A percentile compares a stretch with the other conserved stretches of the same genome.
Evolutionary conservation across 2,888 invertebrate species (phyloP).

Genomic region (Volucella inanis): DNA sequence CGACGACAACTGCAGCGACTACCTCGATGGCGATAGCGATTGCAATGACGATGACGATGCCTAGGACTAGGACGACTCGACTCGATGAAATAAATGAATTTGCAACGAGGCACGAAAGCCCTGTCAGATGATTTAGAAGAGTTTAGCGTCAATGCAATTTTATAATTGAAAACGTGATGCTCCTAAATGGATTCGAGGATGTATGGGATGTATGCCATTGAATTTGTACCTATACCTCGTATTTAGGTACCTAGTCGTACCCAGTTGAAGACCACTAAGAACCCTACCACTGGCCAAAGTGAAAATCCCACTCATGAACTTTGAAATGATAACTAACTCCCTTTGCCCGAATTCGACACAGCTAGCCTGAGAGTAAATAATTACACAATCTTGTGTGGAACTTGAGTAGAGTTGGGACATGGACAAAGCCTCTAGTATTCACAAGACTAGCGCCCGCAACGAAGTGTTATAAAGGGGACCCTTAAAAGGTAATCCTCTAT

Average conservation of each 20-base stretch:
- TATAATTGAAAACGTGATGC: conserved; percentile 76
- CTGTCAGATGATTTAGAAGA: conserved; percentile 75
- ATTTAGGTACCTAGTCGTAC: background rate
- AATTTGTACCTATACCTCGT: conserved; percentile 50
- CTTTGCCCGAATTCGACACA: conserved; percentile 34
- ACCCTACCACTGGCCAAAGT: conserved; percentile 31
- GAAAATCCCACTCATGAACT: conserved; percentile 66
- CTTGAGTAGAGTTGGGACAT: background rate
- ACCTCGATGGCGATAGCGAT: conserved; percentile 24
- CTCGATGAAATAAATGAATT: conserved; percentile 72
- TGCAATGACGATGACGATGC: conserved; percentile 9
- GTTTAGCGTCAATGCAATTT: conserved; percentile 75
- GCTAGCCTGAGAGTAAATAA: conserved; percentile 66
- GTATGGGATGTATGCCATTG: conserved; percentile 68
- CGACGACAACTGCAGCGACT: conserved; percentile 32
- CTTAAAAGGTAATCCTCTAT: conserved; percentile 48
- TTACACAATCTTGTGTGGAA: conserved; percentile 64
- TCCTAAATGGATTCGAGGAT: conserved; percentile 73
- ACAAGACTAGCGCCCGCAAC: conserved; percentile 20
- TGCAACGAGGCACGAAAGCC: conserved; percentile 74
- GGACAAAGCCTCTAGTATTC: too few relatives aligned
- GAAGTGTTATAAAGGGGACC: conserved; percentile 53
- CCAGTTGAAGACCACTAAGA: conserved; percentile 12
- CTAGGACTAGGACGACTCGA: conserved; percentile 8
- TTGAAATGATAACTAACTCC: conserved; percentile 58